Evolutionary conservation across 2,797 vertebrate species (phyloP).

Genomic region (Protosalanx chinensis): DNA sequence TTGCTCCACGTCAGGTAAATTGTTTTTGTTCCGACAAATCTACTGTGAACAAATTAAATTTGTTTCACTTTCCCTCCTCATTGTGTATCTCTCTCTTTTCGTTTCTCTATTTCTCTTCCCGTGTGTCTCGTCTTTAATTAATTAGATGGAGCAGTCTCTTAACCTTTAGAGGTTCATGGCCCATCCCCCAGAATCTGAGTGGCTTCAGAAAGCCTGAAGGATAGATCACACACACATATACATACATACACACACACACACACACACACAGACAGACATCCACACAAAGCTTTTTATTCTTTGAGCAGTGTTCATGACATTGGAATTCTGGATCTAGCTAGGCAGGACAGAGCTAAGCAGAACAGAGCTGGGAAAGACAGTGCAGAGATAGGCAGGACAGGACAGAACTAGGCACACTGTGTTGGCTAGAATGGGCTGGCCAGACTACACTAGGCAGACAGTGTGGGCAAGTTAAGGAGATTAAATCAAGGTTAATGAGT

Average conservation of each 20-base stretch:
- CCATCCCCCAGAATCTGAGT: conserved; percentile 27
- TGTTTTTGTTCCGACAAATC: too few relatives aligned
- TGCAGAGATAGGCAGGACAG: background rate
- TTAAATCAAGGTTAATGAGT: background rate
- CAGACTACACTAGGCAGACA: background rate
- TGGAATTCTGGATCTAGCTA: conserved; percentile 49
- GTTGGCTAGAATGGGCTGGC: too few relatives aligned
- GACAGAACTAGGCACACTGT: background rate
- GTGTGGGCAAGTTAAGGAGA: background rate
- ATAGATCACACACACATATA: conserved; percentile 27
- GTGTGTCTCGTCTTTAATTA: background rate
- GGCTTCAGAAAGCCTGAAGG: conserved; percentile 30
- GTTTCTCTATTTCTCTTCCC: background rate
- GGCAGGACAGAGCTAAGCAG: too few relatives aligned
- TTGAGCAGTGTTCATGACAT: conserved; percentile 50
- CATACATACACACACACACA: conserved; percentile 28
- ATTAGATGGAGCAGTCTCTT: background rate
- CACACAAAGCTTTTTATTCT: conserved; percentile 23
- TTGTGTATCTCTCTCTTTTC: background rate
- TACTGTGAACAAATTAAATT: background rate
- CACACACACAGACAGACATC: background rate
- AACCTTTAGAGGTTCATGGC: conserved; percentile 36
- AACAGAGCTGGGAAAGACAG: too few relatives aligned
- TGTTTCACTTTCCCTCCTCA: background rate
- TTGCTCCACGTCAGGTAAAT: too few relatives aligned